Conservation (phyloP, 2,113 vertebrate species). For the Heterocephalus glaber region DNA sequence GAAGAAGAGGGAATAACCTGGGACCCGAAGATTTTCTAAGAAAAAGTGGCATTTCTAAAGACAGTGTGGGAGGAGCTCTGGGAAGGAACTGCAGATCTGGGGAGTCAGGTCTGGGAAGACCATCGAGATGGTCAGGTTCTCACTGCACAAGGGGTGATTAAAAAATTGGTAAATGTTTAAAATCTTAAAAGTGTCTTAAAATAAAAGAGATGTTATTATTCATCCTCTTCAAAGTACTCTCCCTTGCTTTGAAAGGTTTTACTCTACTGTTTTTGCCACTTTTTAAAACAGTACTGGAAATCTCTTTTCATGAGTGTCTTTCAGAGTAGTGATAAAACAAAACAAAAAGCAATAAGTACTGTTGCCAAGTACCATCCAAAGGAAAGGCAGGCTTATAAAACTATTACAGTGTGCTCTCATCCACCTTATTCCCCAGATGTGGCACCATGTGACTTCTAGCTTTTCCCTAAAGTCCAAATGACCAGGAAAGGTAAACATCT, state of each 20-base stretch:
- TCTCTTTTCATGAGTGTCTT: not conserved
- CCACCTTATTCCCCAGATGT: no score
- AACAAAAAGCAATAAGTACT: not conserved
- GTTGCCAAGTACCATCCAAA: not conserved
- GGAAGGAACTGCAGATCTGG: not conserved
- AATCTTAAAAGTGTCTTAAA: not conserved
- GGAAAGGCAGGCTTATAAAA: not conserved
- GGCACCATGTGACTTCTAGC: not conserved
- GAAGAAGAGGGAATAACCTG: not conserved
- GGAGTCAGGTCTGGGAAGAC: no score
- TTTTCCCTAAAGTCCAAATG: not conserved
- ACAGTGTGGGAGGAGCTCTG: fast-evolving
- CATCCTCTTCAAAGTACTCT: not conserved
- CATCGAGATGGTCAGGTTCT: not conserved
- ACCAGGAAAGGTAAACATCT: not conserved
- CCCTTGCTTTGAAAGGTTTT: not conserved
- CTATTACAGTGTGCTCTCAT: not conserved
- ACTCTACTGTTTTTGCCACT: not conserved
- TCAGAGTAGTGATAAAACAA: not conserved
- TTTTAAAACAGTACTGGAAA: not conserved
- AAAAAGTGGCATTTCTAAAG: not conserved
- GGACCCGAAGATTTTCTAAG: not conserved
- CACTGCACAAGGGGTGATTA: not conserved
- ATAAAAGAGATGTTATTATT: not conserved
- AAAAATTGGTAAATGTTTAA: not conserved